These are phyloP conservation scores for Sipha maydis DNA, from an alignment of 2,888 invertebrate genomes.

Conservation along the genomic window DNA sequence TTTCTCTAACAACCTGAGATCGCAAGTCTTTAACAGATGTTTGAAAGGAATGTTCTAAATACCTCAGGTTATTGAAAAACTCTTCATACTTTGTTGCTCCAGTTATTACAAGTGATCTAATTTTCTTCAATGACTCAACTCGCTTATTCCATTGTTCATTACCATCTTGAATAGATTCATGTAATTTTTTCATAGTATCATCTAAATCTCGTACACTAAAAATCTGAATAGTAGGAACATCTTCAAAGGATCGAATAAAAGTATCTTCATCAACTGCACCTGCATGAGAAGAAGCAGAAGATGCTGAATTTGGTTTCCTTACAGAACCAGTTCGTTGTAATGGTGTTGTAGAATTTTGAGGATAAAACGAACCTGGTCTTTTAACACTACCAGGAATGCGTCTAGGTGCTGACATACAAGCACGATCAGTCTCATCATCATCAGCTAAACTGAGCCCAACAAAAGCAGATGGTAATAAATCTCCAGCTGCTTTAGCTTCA, in stretches of 20 bases:
- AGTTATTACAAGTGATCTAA: slow-evolving; percentile 84
- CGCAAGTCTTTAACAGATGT: slow-evolving; percentile 86
- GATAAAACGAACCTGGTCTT: slow-evolving; percentile 42
- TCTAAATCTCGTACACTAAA: slow-evolving; percentile 86
- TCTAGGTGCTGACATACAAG: slow-evolving; percentile 52
- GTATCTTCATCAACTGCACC: slow-evolving; percentile 91
- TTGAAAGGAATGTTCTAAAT: slow-evolving; percentile 83
- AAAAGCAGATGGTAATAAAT: slow-evolving; percentile 79
- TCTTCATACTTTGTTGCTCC: slow-evolving; percentile 81
- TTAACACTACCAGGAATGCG: slow-evolving; percentile 54
- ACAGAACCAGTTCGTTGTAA: slow-evolving; percentile 56
- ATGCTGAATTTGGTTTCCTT: slow-evolving; percentile 58
- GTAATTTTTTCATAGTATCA: slow-evolving; percentile 80
- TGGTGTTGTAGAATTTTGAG: slow-evolving; percentile 47
- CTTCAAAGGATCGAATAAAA: slow-evolving; percentile 87
- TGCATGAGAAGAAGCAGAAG: slow-evolving; percentile 68
- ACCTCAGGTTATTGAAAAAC: slow-evolving; percentile 81
- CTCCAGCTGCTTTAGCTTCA: slow-evolving; percentile 82
- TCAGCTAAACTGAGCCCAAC: slow-evolving; percentile 58
- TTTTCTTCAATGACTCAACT: slow-evolving; percentile 89
- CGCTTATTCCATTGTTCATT: slow-evolving; percentile 94
- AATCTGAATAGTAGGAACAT: slow-evolving; percentile 82
- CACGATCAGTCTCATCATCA: slow-evolving; percentile 61
- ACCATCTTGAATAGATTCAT: slow-evolving; percentile 81
- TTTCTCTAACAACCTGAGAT: slow-evolving; percentile 95